Percentiles rank a stretch among this genome's conserved stretches.
These are phyloP conservation scores for Caretta caretta DNA, from an alignment of 2,113 vertebrate genomes.

Conservation along the genomic window DNA sequence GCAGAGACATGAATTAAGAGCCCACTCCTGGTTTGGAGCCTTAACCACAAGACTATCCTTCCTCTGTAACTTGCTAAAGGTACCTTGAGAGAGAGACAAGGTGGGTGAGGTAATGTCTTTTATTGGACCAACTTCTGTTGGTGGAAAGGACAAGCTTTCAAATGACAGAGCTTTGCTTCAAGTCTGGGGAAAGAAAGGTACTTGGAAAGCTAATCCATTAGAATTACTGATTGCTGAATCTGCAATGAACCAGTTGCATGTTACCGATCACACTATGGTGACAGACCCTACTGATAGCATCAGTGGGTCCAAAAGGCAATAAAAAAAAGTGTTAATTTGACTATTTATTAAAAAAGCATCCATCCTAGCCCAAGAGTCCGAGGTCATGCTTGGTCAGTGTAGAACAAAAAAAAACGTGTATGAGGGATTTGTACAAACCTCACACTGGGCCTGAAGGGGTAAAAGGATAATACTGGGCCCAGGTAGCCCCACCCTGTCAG, in stretches of 20 bases:
- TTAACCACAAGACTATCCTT: not conserved
- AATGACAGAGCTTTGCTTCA: not conserved
- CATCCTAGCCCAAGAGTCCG: not conserved
- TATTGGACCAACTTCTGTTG: not conserved
- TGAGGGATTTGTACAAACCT: not conserved
- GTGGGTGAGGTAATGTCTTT: not conserved
- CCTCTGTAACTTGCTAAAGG: not conserved
- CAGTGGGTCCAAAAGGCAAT: too few species aligned
- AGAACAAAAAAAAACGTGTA: not conserved
- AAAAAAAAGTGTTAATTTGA: not conserved
- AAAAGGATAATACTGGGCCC: not conserved
- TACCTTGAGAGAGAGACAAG: not conserved
- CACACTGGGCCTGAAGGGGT: not conserved
- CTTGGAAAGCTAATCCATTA: not conserved
- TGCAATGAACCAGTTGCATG: not conserved
- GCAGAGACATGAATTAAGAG: not conserved
- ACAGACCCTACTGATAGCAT: not conserved
- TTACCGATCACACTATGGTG: not conserved
- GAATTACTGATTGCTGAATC: not conserved
- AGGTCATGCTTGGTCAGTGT: not conserved
- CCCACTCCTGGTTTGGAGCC: not conserved
- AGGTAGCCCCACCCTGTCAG: not conserved
- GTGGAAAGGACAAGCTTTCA: not conserved
- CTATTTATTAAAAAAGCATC: not conserved
- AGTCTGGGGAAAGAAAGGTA: not conserved